Percentiles rank a stretch among this genome's conserved stretches.
Evolutionary conservation across 2,797 vertebrate species (phyloP).

Genomic region (Enteromius paludinosus): DNA sequence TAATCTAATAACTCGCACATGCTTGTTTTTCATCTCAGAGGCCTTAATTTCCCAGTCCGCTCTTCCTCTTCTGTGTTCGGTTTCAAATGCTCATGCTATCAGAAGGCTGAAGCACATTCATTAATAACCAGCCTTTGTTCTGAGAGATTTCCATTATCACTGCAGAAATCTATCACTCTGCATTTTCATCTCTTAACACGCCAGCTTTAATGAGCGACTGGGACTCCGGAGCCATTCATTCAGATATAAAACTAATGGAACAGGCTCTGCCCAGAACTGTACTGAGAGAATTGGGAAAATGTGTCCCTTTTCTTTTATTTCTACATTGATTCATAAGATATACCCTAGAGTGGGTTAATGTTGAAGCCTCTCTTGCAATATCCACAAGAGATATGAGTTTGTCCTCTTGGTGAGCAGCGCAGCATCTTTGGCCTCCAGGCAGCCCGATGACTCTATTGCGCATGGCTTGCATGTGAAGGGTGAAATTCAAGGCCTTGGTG

Average conservation of each 20-base stretch:
- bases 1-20: slow-evolving; percentile 48
- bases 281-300: slow-evolving; percentile 46
- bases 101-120: slow-evolving; percentile 58
- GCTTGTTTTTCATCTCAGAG: slow-evolving; percentile 59
- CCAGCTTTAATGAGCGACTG: slow-evolving; percentile 56
- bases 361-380: slow-evolving; percentile 27
- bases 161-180: slow-evolving; percentile 43
- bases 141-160: slow-evolving; percentile 57
- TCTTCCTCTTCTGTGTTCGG: slow-evolving; percentile 42
- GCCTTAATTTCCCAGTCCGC: slow-evolving; percentile 50
- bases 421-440: slow-evolving; percentile 35
- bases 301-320: slow-evolving; percentile 38
- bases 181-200: slow-evolving; percentile 60
- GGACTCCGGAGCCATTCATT: slow-evolving; percentile 27
- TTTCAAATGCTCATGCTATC: slow-evolving; percentile 57
- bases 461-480: not conserved
- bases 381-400: slow-evolving; percentile 48
- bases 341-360: slow-evolving; percentile 35
- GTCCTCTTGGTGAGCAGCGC: slow-evolving; percentile 21
- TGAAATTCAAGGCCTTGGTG: slow-evolving; percentile 3
- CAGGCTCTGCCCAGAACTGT: not conserved
- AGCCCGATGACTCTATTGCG: not conserved
- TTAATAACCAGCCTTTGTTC: slow-evolving; percentile 63
- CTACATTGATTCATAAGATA: slow-evolving; percentile 42
- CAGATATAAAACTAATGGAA: slow-evolving; percentile 27